phyloP scores from a whole-genome alignment of 2,797 vertebrate species.

The Myoxocephalus aenaeus region DNA sequence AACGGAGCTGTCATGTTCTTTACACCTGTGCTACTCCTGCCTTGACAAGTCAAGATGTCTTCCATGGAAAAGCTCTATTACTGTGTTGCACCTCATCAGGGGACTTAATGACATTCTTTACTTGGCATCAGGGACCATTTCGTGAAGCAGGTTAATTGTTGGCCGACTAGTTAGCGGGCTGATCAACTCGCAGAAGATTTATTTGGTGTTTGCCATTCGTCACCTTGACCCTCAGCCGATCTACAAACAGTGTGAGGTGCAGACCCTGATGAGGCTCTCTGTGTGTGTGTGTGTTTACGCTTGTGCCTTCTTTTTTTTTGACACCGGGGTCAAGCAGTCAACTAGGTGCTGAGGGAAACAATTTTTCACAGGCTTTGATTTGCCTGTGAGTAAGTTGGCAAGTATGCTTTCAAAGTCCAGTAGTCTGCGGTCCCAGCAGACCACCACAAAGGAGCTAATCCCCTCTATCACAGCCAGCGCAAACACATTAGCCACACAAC shows the following conservation, averaged over 20 bases:
- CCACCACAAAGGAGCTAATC: conserved; percentile 78
- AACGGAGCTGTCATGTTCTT: too few relatives aligned
- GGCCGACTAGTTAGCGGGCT: conserved; percentile 43
- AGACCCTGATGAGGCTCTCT: conserved; percentile 44
- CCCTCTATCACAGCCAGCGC: conserved; percentile 79
- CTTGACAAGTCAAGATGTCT: too few relatives aligned
- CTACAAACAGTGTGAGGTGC: conserved; percentile 65
- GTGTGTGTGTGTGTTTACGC: conserved; percentile 46
- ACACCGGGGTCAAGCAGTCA: conserved; percentile 74
- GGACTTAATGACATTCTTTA: too few relatives aligned
- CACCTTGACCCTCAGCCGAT: conserved; percentile 72
- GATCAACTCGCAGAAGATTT: conserved; percentile 62
- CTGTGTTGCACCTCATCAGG: too few relatives aligned
- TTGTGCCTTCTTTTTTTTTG: conserved; percentile 30
- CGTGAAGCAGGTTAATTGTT: conserved; percentile 53
- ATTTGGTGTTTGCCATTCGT: conserved; percentile 68
- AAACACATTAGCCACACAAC: conserved; percentile 83
- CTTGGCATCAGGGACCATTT: too few relatives aligned
- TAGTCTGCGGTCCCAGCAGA: conserved; percentile 77
- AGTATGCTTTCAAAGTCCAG: conserved; percentile 84
- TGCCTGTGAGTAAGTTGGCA: conserved; percentile 76
- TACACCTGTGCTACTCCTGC: too few relatives aligned
- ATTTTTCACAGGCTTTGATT: conserved; percentile 79
- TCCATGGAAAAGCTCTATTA: too few relatives aligned
- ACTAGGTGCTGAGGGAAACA: conserved; percentile 74